These are phyloP conservation scores for Poecilia picta DNA, from an alignment of 2,797 vertebrate species.

Conservation along the genomic window DNA sequence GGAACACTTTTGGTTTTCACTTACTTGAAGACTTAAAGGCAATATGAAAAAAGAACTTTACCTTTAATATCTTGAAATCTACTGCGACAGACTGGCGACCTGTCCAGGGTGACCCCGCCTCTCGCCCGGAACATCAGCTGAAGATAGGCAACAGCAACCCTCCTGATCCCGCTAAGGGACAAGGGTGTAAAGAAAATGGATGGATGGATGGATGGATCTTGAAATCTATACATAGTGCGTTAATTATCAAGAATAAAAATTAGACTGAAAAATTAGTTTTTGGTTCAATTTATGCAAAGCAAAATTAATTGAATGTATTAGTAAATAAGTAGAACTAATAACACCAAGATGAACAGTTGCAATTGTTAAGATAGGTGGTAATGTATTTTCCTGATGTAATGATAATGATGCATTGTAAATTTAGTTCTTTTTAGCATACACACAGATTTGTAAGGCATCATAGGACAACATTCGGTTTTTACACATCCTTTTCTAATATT, in stretches of 20 bases:
- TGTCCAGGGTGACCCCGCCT: no score
- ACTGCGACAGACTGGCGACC: no score
- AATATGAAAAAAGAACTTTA: background rate
- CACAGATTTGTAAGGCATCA: slow-evolving; percentile 20
- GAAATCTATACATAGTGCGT: background rate
- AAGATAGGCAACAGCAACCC: no score
- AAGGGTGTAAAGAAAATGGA: no score
- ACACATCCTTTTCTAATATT: slow-evolving; percentile 51
- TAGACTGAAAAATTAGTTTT: background rate
- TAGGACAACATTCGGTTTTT: slow-evolving; percentile 36
- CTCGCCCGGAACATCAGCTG: no score
- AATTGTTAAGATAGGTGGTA: background rate
- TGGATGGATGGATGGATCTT: background rate
- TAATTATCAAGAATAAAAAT: background rate
- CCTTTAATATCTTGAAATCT: background rate
- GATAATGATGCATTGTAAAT: background rate
- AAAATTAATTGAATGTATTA: background rate
- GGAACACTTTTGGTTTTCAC: background rate
- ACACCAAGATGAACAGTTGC: background rate
- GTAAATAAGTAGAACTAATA: background rate
- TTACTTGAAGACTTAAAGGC: background rate
- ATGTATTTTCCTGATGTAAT: background rate
- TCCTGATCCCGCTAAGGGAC: no score
- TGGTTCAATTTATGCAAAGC: background rate
- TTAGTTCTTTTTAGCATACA: slow-evolving; percentile 33